Percentiles rank a stretch among this genome's conserved stretches.
Conservation (phyloP, 2,797 vertebrate genomes). For the Syncerus caffer region DNA sequence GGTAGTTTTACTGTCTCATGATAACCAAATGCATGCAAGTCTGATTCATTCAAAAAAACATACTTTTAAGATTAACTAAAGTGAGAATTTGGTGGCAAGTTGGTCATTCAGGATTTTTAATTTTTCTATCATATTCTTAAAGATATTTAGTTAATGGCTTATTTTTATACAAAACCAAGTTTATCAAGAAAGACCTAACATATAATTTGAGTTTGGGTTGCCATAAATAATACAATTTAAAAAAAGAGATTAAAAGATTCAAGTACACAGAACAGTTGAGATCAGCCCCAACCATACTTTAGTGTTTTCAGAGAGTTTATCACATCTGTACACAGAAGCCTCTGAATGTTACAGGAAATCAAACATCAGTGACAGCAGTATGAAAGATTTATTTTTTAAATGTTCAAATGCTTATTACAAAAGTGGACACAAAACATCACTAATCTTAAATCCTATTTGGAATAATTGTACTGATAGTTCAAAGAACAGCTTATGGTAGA, state of each 20-base stretch:
- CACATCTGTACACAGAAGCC: not conserved
- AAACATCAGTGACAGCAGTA: not conserved
- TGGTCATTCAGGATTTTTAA: not conserved
- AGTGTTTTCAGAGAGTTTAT: not conserved
- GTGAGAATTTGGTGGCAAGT: not conserved
- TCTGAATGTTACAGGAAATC: not conserved
- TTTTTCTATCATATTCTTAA: not conserved
- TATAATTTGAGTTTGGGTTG: not conserved
- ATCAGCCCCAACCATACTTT: not conserved
- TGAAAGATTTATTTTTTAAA: not conserved
- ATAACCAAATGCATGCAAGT: not conserved
- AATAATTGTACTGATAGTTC: not conserved
- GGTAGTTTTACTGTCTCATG: not conserved
- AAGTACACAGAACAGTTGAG: not conserved
- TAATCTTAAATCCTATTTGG: not conserved
- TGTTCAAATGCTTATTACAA: not conserved
- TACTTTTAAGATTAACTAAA: not conserved
- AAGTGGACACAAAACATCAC: not conserved
- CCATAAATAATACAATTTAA: not conserved
- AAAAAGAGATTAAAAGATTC: not conserved
- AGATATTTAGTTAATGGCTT: not conserved
- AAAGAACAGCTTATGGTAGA: not conserved
- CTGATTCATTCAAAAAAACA: not conserved
- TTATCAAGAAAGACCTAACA: not conserved
- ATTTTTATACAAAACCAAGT: not conserved